A percentile compares a stretch with the other conserved stretches of the same genome.
Evolutionary conservation across 2,888 invertebrate species (phyloP).

Genomic region (Ceratothoa steindachneri): DNA sequence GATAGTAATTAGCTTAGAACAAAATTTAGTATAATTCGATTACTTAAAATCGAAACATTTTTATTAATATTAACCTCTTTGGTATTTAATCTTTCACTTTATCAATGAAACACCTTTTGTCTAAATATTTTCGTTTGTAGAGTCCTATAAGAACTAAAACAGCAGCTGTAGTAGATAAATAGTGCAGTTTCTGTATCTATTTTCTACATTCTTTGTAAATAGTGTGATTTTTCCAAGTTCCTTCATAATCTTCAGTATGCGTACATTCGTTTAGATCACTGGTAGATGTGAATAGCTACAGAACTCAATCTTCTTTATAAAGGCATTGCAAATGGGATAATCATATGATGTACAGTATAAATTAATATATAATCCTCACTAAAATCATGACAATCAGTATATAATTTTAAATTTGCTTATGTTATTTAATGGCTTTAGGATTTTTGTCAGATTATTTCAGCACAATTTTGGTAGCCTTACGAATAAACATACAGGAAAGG

Average conservation of each 20-base stretch:
- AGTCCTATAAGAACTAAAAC: not conserved
- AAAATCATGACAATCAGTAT: not conserved
- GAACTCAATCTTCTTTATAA: not conserved
- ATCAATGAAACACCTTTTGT: not conserved
- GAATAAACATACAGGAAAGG: too few species aligned
- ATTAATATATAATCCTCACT: not conserved
- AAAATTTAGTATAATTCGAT: too few species aligned
- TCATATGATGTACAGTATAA: not conserved
- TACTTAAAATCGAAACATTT: too few species aligned
- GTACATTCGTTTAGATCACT: not conserved
- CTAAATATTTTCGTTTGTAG: not conserved
- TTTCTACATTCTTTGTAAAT: not conserved
- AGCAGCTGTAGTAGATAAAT: not conserved
- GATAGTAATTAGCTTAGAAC: too few species aligned
- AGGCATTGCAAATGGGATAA: constrained; percentile 3
- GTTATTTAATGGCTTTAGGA: too few species aligned
- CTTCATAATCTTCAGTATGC: not conserved
- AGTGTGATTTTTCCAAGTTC: not conserved
- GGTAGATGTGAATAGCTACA: not conserved
- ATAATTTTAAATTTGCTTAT: not conserved
- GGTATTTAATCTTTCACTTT: too few species aligned
- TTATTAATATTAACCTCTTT: too few species aligned
- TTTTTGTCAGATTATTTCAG: too few species aligned
- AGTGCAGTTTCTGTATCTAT: not conserved
- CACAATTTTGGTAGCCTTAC: too few species aligned